phyloP scores from a whole-genome alignment of 2,113 vertebrate genomes.

The Callithrix jacchus region DNA sequence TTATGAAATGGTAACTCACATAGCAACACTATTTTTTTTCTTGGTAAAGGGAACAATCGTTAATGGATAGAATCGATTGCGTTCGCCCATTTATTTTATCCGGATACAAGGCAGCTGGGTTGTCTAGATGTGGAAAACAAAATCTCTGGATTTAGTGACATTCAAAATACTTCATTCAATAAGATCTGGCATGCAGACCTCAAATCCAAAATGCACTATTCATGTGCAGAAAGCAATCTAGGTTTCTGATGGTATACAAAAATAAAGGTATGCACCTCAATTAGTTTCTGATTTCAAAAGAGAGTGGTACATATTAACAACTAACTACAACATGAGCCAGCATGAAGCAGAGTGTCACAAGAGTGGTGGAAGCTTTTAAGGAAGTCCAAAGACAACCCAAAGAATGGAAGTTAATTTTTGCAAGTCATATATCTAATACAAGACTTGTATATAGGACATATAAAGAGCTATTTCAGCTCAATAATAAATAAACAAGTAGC shows the following conservation, averaged over 20 bases:
- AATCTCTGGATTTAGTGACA: not conserved
- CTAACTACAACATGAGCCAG: not conserved
- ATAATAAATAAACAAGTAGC: not conserved
- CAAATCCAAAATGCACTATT: not conserved
- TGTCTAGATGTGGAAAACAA: not conserved
- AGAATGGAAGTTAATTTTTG: not conserved
- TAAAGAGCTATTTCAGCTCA: not conserved
- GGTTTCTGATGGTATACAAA: not conserved
- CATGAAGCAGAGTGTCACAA: not conserved
- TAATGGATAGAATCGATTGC: not conserved
- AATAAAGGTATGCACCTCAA: not conserved
- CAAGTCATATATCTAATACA: not conserved
- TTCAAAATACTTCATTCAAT: not conserved
- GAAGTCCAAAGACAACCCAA: not conserved
- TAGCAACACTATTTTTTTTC: not conserved
- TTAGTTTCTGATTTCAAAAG: not conserved
- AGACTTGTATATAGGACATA: not conserved
- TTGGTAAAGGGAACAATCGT: not conserved
- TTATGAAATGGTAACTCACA: not conserved
- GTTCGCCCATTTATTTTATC: not conserved
- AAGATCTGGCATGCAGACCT: not conserved
- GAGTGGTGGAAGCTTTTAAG: not conserved
- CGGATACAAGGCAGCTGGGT: not conserved
- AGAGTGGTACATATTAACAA: not conserved
- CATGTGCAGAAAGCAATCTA: not conserved